Base-by-base conservation (phyloP, 2,113 vertebrate genomes). In the Nyctereutes procyonoides region DNA sequence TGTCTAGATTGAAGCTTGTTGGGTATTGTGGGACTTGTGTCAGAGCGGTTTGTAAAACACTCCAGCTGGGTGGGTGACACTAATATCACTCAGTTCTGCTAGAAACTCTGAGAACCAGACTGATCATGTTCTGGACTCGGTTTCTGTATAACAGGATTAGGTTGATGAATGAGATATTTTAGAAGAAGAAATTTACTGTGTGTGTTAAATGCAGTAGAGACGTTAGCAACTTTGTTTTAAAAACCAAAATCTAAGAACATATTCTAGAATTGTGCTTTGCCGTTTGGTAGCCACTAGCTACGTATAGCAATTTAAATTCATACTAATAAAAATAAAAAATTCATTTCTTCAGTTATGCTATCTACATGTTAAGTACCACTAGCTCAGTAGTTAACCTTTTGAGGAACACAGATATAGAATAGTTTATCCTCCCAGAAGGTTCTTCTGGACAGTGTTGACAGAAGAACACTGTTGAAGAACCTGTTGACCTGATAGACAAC, bases 11-110 rank as follows among this genome's bases (percentile, higher is more conserved):
- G 20, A 71, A 67, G 19, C 28, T 95, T 88, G 15, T 60, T 94
- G 88, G 13, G n/a, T 92, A 38, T 84, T 77, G 35, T 86, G 67
- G 81, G 22, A 77, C 86, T 88, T 48, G 4, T 96, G 60, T n/a
- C 53, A 94, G 17, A 77, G 22, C 88, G 38, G 48, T 95, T 96
- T 93, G 86, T 20, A 43, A 60, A 96, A 97, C 12, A 43, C 80
- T 80, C 62, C 60, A 65, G 1, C 51, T 85, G 26, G 56, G 82
- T 94, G 56, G 58, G 48, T 90, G 81, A 84, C 30, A 28, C 7
- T 71, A 43, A 30, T 77, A 26, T n/a, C 26, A 63, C 24, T 80
- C 81, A 62, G 2, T 80, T 83, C 22, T 79, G 1, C 10, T 76
- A 58, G 43, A 13, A 15, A 14, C 24, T 94, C 93, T 86, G 92